Percentiles rank a stretch among this genome's conserved stretches.
Conservation (phyloP, 2,113 vertebrate genomes). For the Sylvia atricapilla region DNA sequence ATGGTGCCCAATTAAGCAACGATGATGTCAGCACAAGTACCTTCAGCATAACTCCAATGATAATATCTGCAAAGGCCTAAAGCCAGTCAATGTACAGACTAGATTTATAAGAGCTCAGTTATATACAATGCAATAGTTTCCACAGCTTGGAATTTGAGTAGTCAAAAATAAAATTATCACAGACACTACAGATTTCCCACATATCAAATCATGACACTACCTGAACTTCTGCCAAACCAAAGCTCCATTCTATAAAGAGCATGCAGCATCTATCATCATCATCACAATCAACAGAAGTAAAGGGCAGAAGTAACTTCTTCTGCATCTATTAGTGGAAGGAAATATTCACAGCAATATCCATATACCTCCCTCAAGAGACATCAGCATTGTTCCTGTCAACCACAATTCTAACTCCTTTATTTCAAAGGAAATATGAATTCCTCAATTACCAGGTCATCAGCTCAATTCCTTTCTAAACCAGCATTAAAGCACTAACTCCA, state of each 20-base stretch:
- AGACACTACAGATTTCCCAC: not conserved
- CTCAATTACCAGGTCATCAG: not conserved
- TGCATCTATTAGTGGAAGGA: not conserved
- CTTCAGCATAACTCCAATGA: not conserved
- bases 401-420: not conserved
- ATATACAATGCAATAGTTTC: not conserved
- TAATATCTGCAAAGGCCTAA: not conserved
- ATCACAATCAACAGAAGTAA: not conserved
- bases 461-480: not conserved
- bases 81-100: not conserved
- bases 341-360: not conserved
- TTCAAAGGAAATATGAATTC: slow-evolving; percentile 1
- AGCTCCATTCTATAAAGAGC: not conserved
- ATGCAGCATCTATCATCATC: not conserved
- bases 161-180: not conserved
- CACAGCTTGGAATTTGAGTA: not conserved
- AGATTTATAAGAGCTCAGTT: not conserved
- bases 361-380: not conserved
- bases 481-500: not conserved
- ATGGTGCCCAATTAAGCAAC: not conserved
- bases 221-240: not conserved
- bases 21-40: not conserved
- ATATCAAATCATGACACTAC: not conserved
- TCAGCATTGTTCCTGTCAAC: not conserved
- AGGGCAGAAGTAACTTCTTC: not conserved